phyloP scores from a whole-genome alignment of 2,797 vertebrate species.

The Myotis findleyi region DNA sequence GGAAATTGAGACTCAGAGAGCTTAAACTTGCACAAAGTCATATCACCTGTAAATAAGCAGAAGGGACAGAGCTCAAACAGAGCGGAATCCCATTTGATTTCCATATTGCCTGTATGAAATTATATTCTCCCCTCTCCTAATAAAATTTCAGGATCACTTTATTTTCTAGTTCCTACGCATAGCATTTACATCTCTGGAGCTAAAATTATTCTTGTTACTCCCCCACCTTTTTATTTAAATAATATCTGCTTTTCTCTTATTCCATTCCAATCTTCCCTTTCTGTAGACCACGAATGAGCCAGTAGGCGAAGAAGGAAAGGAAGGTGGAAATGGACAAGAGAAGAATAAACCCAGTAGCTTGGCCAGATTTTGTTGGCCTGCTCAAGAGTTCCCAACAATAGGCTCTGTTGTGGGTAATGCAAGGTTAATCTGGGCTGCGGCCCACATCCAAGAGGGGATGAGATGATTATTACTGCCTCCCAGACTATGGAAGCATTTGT shows the following conservation, averaged over 20 bases:
- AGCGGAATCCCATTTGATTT: conserved; percentile 6
- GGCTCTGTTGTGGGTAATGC: neutral
- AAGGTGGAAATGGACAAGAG: neutral
- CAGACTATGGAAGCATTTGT: neutral
- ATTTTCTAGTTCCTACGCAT: neutral
- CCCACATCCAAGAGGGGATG: neutral
- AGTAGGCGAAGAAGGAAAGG: neutral
- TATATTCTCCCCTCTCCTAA: neutral
- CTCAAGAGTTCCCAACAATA: neutral
- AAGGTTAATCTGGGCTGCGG: neutral
- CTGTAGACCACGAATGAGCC: neutral
- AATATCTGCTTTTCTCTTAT: conserved; percentile 25
- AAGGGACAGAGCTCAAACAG: neutral
- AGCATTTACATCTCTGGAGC: neutral
- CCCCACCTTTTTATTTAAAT: neutral
- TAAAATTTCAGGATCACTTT: conserved; percentile 17
- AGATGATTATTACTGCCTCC: neutral
- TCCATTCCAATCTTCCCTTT: neutral
- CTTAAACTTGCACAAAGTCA: neutral
- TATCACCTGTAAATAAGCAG: neutral
- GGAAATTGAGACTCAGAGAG: neutral
- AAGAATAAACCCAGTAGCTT: neutral
- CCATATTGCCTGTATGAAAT: neutral
- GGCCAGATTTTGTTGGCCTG: neutral
- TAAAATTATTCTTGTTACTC: neutral